These are phyloP conservation scores for Drosophila acutilabella DNA, from an alignment of 2,888 invertebrate species.

Conservation along the genomic window DNA sequence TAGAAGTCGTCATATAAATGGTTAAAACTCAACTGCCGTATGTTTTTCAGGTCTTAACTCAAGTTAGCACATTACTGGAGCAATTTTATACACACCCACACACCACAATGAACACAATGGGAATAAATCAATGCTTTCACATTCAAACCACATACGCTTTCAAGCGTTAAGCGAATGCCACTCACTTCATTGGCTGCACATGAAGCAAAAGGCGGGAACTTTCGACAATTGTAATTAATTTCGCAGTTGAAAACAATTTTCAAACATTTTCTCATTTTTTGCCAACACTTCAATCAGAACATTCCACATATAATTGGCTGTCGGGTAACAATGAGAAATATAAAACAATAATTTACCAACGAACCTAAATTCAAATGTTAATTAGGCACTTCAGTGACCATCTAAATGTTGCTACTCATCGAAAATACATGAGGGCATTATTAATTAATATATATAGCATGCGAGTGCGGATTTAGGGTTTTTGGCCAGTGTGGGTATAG, in stretches of 20 bases:
- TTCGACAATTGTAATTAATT: conserved; percentile 61
- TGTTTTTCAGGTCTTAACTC: background rate
- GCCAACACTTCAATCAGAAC: conserved; percentile 22
- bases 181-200: conserved; percentile 53
- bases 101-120: conserved; percentile 2
- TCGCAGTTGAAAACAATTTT: conserved; percentile 45
- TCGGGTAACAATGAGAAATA: conserved; percentile 11
- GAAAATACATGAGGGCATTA: conserved; percentile 33
- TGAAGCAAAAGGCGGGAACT: conserved; percentile 26
- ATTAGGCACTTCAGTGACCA: conserved; percentile 45
- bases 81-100: background rate
- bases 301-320: conserved; percentile 48
- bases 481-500: background rate
- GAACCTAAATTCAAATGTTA: conserved; percentile 40
- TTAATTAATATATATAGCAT: conserved; percentile 12
- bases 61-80: conserved; percentile 8
- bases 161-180: conserved; percentile 35
- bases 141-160: conserved; percentile 5
- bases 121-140: conserved; percentile 27
- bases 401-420: conserved; percentile 34
- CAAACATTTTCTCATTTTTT: conserved; percentile 19
- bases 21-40: background rate
- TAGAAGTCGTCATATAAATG: background rate
- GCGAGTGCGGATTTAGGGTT: background rate
- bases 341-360: conserved; percentile 12